Evolutionary conservation across 2,113 vertebrate genomes (phyloP).

Genomic region (Spilogale gracilis): DNA sequence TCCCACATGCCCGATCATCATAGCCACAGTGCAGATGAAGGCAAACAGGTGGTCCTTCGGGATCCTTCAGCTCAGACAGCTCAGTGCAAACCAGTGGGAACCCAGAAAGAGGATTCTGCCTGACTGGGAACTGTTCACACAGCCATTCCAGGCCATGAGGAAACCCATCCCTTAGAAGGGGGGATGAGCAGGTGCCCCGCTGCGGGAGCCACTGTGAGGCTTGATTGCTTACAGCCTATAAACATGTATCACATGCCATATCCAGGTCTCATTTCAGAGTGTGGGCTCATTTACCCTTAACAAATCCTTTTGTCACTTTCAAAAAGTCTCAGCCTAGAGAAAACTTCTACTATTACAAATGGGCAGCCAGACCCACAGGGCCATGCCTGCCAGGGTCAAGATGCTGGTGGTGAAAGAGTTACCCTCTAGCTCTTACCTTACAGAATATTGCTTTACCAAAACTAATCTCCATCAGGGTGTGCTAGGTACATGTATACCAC

Average conservation of each 20-base stretch:
- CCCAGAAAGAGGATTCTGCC: neutral
- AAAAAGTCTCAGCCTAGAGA: conserved; percentile 48
- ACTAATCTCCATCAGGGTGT: neutral
- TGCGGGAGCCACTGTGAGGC: neutral
- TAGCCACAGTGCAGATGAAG: neutral
- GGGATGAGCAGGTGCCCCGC: neutral
- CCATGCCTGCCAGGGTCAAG: neutral
- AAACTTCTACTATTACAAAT: conserved; percentile 32
- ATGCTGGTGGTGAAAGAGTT: neutral
- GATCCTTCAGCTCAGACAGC: neutral
- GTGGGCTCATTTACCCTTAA: conserved; percentile 32
- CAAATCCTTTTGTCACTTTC: conserved; percentile 57
- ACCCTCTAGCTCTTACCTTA: neutral
- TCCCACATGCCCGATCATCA: neutral
- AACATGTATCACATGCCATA: neutral
- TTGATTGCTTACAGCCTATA: conserved; percentile 18
- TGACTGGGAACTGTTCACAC: neutral
- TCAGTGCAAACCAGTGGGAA: neutral
- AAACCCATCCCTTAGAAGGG: neutral
- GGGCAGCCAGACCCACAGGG: neutral
- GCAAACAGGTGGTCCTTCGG: neutral
- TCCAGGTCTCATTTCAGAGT: conserved; percentile 39
- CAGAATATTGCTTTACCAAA: neutral
- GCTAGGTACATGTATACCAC: neutral
- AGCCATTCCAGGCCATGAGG: neutral